phyloP scores from a whole-genome alignment of 2,797 vertebrate genomes.

The Streptopelia turtur region DNA sequence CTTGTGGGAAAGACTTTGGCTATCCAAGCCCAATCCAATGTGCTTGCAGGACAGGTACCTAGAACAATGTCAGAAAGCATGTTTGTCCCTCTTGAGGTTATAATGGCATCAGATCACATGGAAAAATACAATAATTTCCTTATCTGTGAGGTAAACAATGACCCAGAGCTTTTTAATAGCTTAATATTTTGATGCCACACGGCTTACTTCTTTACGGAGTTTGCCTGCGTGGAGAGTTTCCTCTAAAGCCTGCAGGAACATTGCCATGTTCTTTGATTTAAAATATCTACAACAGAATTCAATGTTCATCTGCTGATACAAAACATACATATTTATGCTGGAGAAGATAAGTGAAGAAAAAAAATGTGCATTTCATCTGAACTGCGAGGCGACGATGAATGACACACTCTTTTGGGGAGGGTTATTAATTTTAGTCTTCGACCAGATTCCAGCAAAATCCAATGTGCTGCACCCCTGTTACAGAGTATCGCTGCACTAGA shows the following conservation, averaged over 20 bases:
- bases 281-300: neutral
- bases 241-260: neutral
- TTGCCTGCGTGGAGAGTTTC: neutral
- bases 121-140: neutral
- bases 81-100: neutral
- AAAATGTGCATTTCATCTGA: neutral
- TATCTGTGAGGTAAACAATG: neutral
- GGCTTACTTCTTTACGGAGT: neutral
- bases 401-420: neutral
- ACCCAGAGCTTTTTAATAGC: neutral
- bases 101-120: neutral
- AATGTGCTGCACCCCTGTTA: neutral
- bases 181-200: neutral
- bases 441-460: neutral
- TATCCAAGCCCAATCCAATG: neutral
- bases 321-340: neutral
- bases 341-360: conserved; percentile 1
- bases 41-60: neutral
- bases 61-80: neutral
- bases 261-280: neutral
- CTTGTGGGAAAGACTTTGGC: neutral
- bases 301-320: neutral
- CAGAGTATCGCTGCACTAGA: neutral
- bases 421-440: neutral
- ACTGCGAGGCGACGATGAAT: neutral